A percentile compares a stretch with the other conserved stretches of the same genome.
phyloP scores from a whole-genome alignment of 2,888 invertebrate species.

The Tortrix viridana region DNA sequence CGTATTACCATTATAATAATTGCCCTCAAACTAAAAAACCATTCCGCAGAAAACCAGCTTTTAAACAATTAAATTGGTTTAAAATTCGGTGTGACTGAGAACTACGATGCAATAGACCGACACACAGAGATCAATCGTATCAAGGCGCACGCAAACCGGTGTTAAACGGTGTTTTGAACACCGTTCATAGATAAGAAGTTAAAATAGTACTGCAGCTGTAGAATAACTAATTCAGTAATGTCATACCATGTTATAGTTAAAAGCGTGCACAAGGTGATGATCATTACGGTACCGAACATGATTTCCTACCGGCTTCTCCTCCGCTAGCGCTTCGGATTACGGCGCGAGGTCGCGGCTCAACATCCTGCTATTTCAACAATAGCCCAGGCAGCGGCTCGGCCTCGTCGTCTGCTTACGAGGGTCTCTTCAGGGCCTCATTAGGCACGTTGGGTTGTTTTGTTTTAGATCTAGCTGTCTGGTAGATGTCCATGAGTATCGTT shows the following conservation, averaged over 20 bases:
- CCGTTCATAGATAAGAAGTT: no score
- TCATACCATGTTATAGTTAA: slow-evolving; percentile 56
- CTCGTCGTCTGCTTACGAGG: slow-evolving; percentile 52
- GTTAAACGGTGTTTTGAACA: no score
- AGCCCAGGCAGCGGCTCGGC: slow-evolving; percentile 54
- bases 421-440: slow-evolving; percentile 62
- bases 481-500: no score
- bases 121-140: no score
- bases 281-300: slow-evolving; percentile 63
- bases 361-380: slow-evolving; percentile 71
- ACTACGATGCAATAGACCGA: no score
- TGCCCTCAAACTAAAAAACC: no score
- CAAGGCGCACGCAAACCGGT: no score
- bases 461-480: slow-evolving; percentile 1
- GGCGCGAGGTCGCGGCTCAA: slow-evolving; percentile 62
- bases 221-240: slow-evolving; percentile 39
- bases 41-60: no score
- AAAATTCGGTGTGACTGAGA: no score
- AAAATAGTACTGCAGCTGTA: no score
- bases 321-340: slow-evolving; percentile 62
- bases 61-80: no score
- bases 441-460: slow-evolving; percentile 43
- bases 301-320: slow-evolving; percentile 57
- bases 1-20: no score
- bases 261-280: slow-evolving; percentile 54